These are phyloP conservation scores for Listronotus oregonensis DNA, from an alignment of 1,140 invertebrate genomes.

Conservation along the genomic window DNA sequence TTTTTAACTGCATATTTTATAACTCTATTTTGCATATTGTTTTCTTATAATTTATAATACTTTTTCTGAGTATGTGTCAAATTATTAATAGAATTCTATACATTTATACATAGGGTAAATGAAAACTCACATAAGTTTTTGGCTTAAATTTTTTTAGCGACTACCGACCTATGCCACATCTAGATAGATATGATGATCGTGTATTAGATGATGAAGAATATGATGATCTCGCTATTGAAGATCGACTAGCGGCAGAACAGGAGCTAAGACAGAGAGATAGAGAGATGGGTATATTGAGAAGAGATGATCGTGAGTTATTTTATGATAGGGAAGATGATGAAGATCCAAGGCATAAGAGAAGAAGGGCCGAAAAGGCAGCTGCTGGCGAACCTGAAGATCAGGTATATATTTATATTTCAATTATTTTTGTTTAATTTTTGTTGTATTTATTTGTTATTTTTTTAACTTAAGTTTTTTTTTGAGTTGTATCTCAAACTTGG, in stretches of 20 bases:
- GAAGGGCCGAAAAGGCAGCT: conserved; percentile 81
- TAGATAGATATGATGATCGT: conserved; percentile 90
- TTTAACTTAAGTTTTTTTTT: too few relatives aligned
- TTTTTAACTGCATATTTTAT: too few relatives aligned
- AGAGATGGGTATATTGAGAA: conserved; percentile 76
- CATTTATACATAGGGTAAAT: too few relatives aligned
- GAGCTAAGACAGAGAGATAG: conserved; percentile 85
- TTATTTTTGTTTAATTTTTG: background rate
- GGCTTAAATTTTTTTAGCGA: conserved; percentile 69
- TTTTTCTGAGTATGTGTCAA: too few relatives aligned
- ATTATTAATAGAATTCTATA: too few relatives aligned
- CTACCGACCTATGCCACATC: conserved; percentile 92
- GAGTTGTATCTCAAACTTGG: too few relatives aligned
- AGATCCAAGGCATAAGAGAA: conserved; percentile 71
- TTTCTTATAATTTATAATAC: too few relatives aligned
- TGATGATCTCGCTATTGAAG: conserved; percentile 83
- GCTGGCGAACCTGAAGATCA: conserved; percentile 78
- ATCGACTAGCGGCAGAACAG: conserved; percentile 85
- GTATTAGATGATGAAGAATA: conserved; percentile 90
- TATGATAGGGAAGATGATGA: conserved; percentile 73
- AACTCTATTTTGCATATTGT: too few relatives aligned
- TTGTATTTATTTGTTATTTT: background rate
- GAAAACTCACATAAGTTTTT: too few relatives aligned
- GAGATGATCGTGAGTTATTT: conserved; percentile 80
- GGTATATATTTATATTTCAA: conserved; percentile 9